Conservation (phyloP, 2,797 vertebrate species). For the Sebastolobus altivelis region DNA sequence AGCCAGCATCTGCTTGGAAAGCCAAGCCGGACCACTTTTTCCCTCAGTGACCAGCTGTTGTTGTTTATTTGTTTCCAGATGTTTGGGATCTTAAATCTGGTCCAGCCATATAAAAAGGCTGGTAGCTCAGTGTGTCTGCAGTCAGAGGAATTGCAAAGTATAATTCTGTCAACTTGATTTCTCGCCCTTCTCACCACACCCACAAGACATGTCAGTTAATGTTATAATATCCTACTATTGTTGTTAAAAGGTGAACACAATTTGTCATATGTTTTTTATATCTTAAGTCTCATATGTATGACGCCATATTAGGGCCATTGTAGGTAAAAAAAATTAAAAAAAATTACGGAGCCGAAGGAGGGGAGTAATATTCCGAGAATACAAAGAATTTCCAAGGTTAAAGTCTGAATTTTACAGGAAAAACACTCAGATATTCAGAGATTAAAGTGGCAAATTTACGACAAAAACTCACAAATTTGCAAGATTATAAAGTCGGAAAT, state of each 20-base stretch:
- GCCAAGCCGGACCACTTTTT: not conserved
- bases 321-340: too few species aligned
- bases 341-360: too few species aligned
- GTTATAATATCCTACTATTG: not conserved
- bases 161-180: not conserved
- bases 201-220: not conserved
- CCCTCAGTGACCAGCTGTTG: slow-evolving; percentile 49
- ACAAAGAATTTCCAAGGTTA: too few species aligned
- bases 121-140: not conserved
- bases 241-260: slow-evolving; percentile 8
- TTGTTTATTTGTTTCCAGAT: slow-evolving; percentile 59
- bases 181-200: too few species aligned
- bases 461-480: too few species aligned
- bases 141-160: not conserved
- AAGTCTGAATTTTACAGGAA: too few species aligned
- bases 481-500: too few species aligned
- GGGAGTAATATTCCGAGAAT: too few species aligned
- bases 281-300: not conserved
- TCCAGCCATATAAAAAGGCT: not conserved
- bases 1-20: slow-evolving; percentile 47
- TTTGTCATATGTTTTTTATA: not conserved
- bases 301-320: too few species aligned
- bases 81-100: slow-evolving; percentile 28
- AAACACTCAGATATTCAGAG: too few species aligned
- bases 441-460: too few species aligned